phyloP scores from a whole-genome alignment of 2,888 invertebrate genomes.

The Callyntrura guangdongensis region DNA sequence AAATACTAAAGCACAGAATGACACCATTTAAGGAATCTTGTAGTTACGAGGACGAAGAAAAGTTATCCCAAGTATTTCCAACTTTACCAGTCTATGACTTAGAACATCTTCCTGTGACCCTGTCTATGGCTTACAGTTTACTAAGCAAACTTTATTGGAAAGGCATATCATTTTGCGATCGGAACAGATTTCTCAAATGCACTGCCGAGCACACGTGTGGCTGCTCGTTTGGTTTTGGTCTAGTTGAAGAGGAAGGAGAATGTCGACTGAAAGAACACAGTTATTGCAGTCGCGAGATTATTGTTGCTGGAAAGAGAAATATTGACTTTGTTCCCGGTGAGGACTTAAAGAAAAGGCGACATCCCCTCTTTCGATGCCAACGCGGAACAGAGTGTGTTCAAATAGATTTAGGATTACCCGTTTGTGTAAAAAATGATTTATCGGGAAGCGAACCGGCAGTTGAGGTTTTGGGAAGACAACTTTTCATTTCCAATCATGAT shows the following conservation, averaged over 20 bases:
- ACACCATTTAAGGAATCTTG: slow-evolving; percentile 34
- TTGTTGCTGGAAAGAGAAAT: neutral
- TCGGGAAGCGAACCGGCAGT: neutral
- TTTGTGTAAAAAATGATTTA: slow-evolving; percentile 35
- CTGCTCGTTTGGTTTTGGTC: slow-evolving; percentile 33
- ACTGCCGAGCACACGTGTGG: slow-evolving; percentile 19
- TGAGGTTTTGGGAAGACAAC: neutral
- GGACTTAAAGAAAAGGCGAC: neutral
- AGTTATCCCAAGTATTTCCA: slow-evolving; percentile 43
- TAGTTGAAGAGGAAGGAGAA: slow-evolving; percentile 56
- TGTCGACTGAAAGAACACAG: slow-evolving; percentile 56
- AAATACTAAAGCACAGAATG: slow-evolving; percentile 35
- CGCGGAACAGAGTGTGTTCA: slow-evolving; percentile 52
- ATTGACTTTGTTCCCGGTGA: neutral
- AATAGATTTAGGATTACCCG: slow-evolving; percentile 48
- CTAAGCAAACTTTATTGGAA: slow-evolving; percentile 53
- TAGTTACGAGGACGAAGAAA: slow-evolving; percentile 6
- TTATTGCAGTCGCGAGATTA: slow-evolving; percentile 35
- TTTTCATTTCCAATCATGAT: neutral
- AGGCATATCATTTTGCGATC: slow-evolving; percentile 55
- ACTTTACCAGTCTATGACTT: slow-evolving; percentile 31
- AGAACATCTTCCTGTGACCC: neutral
- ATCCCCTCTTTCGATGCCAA: slow-evolving; percentile 33
- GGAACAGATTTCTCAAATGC: slow-evolving; percentile 49
- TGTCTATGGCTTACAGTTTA: neutral